A percentile compares a stretch with the other conserved stretches of the same genome.
Conservation (phyloP, 2,797 vertebrate genomes). For the Limosa lapponica region DNA sequence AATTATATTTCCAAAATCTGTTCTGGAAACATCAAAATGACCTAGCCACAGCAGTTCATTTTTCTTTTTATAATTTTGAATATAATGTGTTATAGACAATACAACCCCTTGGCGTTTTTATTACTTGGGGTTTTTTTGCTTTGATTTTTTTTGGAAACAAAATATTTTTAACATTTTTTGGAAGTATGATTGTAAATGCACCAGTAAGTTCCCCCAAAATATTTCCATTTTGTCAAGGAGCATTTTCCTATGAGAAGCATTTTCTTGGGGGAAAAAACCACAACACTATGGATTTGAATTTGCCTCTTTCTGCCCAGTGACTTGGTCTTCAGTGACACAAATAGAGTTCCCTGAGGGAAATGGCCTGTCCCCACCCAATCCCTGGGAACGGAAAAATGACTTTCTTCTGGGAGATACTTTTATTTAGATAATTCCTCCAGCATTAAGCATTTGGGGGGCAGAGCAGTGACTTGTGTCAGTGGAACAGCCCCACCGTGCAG, state of each 20-base stretch:
- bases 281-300: neutral
- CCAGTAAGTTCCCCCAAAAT: neutral
- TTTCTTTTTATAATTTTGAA: neutral
- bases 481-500: neutral
- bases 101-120: neutral
- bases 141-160: neutral
- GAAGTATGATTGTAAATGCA: neutral
- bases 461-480: neutral
- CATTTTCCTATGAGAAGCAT: constrained; percentile 17
- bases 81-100: neutral
- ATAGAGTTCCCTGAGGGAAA: neutral
- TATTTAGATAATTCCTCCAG: neutral
- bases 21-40: constrained; percentile 16
- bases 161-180: neutral
- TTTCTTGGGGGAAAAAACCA: neutral
- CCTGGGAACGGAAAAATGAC: neutral
- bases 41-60: neutral
- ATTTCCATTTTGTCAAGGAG: neutral
- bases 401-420: neutral
- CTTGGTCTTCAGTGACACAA: neutral
- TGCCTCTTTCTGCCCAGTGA: neutral
- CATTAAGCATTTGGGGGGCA: neutral
- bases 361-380: neutral
- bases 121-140: neutral
- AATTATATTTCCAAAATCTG: constrained; percentile 22